Percentiles rank a stretch among this genome's conserved stretches.
Conservation (phyloP, 1,140 invertebrate genomes). For the Achroia grisella region DNA sequence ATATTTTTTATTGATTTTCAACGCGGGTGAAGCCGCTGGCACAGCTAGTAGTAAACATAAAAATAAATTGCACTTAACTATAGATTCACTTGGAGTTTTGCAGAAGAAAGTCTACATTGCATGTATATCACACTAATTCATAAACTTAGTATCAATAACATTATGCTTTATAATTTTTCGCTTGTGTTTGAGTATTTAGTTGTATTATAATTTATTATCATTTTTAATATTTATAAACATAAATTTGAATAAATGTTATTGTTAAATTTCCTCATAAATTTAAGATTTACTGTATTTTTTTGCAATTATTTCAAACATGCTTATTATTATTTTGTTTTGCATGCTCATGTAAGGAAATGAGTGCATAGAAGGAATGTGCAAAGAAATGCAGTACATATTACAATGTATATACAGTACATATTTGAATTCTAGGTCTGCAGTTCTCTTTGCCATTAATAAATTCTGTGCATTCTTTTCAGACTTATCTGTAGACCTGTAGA, state of each 20-base stretch:
- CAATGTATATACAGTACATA: not conserved
- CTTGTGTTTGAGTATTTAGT: no score
- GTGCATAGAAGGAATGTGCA: conserved; percentile 65
- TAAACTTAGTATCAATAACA: no score
- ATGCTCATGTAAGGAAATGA: conserved; percentile 44
- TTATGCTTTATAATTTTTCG: no score
- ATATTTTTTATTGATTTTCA: no score
- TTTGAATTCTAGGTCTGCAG: conserved; percentile 14
- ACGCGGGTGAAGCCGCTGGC: no score
- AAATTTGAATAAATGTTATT: not conserved
- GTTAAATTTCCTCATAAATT: not conserved
- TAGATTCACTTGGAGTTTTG: no score
- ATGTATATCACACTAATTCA: no score
- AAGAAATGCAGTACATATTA: conserved; percentile 55
- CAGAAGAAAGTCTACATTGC: no score
- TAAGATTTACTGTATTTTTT: conserved; percentile 53
- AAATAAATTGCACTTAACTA: no score
- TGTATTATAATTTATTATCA: no score
- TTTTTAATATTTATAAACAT: no score
- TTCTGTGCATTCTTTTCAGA: conserved; percentile 72
- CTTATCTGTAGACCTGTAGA: conserved; percentile 42
- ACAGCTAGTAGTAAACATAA: no score
- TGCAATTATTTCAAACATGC: conserved; percentile 43
- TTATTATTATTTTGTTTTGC: conserved; percentile 23
- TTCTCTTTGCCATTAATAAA: conserved; percentile 47